Base-by-base conservation (phyloP, 2,113 vertebrate genomes). In the Mystacornis crossleyi region DNA sequence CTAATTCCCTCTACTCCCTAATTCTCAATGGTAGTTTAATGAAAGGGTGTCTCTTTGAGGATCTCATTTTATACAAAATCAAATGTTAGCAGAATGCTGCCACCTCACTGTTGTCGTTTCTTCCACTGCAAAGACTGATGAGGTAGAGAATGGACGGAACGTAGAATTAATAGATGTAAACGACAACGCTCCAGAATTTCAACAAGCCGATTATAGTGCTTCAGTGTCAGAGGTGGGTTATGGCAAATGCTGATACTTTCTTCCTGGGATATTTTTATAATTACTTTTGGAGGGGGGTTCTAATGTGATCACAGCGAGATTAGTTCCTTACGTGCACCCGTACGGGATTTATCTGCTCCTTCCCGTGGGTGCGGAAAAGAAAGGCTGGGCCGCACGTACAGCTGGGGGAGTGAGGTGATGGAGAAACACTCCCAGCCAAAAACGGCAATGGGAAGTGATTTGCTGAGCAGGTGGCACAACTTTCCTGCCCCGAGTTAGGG, bases 181-280 rank as follows among this genome's bases (percentile, higher is more conserved):
- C 12, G 97, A 98, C 91, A 93, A 98, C 17, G 29, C 85, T 7
- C 98, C 98, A 6, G 8, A 96, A 28, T 99, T 99, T 80, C 9
- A 53, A 16, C 15, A 93, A 16, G 17, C 80, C 40, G 6, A 36
- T 16, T 99, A 98, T 6, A 90, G 0, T 3, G 0, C 9, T 12
- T 72, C 34, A 9, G 15, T 98, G 24, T 97, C 98, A 77, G 98
- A 99, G 98, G 98, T 98, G 67, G 36, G 97, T 70, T 40, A 42
- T 78, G 64, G 36, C 9, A 58, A 75, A 69, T 18, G 7, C 36
- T 74, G 24, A 4, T 19, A 1, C 10, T 36, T 75, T 62, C 47
- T 71, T 33, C 47, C 36, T 87, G 31, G 34, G 28, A 7, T 36
- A 14, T 21, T 82, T 82, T 93, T 50, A 0, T 15, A 53, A 54